Conservation (phyloP, 2,113 vertebrate species). For the Anarhynchus alexandrinus region DNA sequence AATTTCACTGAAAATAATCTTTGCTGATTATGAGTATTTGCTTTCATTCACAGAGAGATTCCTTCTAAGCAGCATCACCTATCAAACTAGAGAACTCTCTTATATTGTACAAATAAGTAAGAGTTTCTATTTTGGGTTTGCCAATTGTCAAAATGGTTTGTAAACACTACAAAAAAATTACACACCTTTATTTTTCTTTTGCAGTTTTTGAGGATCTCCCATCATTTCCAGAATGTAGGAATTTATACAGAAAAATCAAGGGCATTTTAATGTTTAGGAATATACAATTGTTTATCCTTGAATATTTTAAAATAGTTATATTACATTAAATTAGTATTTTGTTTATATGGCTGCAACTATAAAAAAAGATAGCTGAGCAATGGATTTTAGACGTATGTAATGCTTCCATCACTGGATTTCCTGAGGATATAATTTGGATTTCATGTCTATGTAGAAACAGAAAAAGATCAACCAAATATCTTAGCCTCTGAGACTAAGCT, state of each 20-base stretch:
- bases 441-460: background rate
- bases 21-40: background rate
- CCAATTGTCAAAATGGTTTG: background rate
- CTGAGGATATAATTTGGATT: background rate
- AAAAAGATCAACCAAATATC: background rate
- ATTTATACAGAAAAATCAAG: background rate
- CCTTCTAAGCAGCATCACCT: background rate
- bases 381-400: background rate
- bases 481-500: background rate
- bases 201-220: background rate
- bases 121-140: background rate
- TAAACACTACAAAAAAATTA: background rate
- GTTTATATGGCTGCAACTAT: background rate
- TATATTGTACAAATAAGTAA: background rate
- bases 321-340: background rate
- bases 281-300: background rate
- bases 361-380: background rate
- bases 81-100: background rate
- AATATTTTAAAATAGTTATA: background rate
- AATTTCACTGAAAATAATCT: background rate
- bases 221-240: background rate
- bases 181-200: background rate
- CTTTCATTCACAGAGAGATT: background rate
- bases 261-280: background rate
- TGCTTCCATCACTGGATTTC: background rate